Percentiles rank a stretch among this genome's conserved stretches.
Conservation (phyloP, 2,797 vertebrate species). For the Peromyscus aztecus region DNA sequence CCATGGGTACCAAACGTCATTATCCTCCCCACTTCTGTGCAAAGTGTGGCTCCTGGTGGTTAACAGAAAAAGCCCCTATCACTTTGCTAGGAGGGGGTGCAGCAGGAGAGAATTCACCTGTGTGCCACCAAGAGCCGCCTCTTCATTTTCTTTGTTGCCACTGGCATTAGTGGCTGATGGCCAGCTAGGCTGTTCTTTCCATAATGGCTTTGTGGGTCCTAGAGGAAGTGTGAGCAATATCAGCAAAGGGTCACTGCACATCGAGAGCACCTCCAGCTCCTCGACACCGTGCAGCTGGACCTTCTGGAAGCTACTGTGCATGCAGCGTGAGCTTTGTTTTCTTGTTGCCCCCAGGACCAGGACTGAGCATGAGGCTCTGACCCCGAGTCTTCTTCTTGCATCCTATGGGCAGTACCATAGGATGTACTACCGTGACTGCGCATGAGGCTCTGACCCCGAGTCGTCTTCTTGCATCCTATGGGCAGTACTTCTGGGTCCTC, state of each 20-base stretch:
- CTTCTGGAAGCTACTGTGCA: not conserved
- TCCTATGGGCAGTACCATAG: not conserved
- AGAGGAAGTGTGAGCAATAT: not conserved
- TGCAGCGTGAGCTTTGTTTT: not conserved
- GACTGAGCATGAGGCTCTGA: not conserved
- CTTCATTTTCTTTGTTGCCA: not conserved
- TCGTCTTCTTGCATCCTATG: not conserved
- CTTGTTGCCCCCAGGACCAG: not conserved
- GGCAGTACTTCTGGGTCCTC: not conserved
- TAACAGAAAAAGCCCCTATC: not conserved
- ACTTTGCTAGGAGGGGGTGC: not conserved
- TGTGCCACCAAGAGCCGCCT: not conserved
- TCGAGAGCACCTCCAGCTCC: not conserved
- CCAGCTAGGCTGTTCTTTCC: not conserved
- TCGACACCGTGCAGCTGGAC: not conserved
- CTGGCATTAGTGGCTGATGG: not conserved
- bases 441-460: not conserved
- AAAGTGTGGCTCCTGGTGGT: not conserved
- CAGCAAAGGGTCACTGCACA: not conserved
- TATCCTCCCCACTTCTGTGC: not conserved
- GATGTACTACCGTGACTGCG: not conserved
- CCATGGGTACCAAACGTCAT: not conserved
- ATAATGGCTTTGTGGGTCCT: not conserved
- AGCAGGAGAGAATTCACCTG: not conserved
- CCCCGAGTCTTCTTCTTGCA: not conserved